phyloP scores from a whole-genome alignment of 2,797 vertebrate genomes.

The Sebastes steindachneri region DNA sequence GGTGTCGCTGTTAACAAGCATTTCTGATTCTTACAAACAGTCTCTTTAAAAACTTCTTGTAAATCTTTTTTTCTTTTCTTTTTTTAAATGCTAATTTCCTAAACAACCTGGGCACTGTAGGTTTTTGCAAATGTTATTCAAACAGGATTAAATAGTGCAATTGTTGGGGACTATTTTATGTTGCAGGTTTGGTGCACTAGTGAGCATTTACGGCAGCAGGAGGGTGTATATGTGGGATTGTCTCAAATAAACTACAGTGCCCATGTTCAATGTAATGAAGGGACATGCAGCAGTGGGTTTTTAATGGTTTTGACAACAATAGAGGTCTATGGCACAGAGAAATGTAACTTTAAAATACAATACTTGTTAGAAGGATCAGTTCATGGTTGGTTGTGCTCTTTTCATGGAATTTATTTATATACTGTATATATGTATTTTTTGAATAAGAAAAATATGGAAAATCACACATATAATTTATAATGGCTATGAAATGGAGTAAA shows the following conservation, averaged over 20 bases:
- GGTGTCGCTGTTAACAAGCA: too few species aligned
- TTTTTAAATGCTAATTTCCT: neutral
- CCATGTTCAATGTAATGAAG: neutral
- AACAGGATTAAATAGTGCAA: neutral
- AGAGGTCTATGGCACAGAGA: neutral
- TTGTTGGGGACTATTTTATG: neutral
- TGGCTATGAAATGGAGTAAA: neutral
- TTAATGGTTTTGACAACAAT: neutral
- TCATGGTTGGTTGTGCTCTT: neutral
- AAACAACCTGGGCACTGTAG: neutral
- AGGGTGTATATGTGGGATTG: neutral
- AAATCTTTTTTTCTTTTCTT: neutral
- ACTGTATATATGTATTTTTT: too few species aligned
- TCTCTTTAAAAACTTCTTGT: fast-evolving
- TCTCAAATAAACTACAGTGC: neutral
- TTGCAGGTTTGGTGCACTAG: neutral
- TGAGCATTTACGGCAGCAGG: neutral
- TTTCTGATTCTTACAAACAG: too few species aligned
- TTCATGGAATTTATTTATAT: neutral
- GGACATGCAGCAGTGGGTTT: neutral
- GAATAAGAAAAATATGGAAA: neutral
- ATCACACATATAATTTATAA: neutral
- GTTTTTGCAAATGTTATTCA: neutral
- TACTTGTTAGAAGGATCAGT: neutral
- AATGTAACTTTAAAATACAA: neutral